Evolutionary conservation across 2,888 invertebrate species (phyloP).

Genomic region (Eurytoma adleriae): DNA sequence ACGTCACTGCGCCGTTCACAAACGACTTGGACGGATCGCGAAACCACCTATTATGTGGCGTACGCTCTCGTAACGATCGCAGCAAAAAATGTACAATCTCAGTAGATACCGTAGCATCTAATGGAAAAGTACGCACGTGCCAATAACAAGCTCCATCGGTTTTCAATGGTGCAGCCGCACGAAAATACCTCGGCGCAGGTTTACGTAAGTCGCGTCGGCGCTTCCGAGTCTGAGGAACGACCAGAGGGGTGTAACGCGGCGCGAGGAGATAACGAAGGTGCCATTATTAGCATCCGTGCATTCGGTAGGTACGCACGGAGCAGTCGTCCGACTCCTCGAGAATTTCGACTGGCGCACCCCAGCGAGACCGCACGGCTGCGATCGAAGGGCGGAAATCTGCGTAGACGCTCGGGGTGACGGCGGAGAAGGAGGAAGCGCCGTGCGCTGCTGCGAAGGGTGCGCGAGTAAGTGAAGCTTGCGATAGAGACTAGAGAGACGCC

Average conservation of each 20-base stretch:
- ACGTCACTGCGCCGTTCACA: too few species aligned
- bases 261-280: conserved; percentile 45
- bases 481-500: background rate
- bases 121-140: too few species aligned
- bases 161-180: background rate
- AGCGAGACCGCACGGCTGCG: background rate
- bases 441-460: background rate
- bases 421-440: background rate
- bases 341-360: conserved; percentile 43
- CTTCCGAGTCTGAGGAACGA: background rate
- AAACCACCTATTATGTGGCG: too few species aligned
- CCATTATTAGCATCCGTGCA: conserved; percentile 58
- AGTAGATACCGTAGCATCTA: too few species aligned
- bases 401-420: background rate
- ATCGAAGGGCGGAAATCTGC: conserved; percentile 24
- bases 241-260: background rate
- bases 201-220: conserved; percentile 28
- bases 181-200: conserved; percentile 36
- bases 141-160: too few species aligned
- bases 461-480: background rate
- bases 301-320: conserved; percentile 17
- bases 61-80: too few species aligned
- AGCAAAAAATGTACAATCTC: too few species aligned
- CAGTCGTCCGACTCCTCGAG: conserved; percentile 17
- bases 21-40: too few species aligned